A percentile compares a stretch with the other conserved stretches of the same genome.
phyloP scores from a whole-genome alignment of 2,113 vertebrate species.

The Xiphophorus hellerii region DNA sequence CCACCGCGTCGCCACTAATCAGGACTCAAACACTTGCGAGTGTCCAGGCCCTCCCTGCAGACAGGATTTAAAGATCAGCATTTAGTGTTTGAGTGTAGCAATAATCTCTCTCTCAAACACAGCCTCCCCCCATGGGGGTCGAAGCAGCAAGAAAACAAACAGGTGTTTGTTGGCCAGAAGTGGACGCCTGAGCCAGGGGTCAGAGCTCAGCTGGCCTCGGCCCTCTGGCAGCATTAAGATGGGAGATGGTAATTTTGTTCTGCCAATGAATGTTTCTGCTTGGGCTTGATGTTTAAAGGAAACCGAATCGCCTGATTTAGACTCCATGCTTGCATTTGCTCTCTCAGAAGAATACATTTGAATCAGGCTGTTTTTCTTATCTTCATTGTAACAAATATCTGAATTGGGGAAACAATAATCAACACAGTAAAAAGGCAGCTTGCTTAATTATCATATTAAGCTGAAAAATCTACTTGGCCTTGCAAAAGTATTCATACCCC shows the following conservation, averaged over 20 bases:
- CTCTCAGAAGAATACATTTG: no score
- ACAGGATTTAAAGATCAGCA: slow-evolving; percentile 68
- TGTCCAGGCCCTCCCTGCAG: slow-evolving; percentile 67
- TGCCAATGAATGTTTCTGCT: slow-evolving; percentile 36
- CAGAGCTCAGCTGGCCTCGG: slow-evolving; percentile 61
- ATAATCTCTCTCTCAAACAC: slow-evolving; percentile 25
- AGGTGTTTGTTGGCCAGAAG: slow-evolving; percentile 71
- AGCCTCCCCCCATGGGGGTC: slow-evolving; percentile 19
- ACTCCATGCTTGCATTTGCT: no score
- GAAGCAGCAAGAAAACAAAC: slow-evolving; percentile 47
- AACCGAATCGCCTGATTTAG: slow-evolving; percentile 29
- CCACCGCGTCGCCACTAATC: slow-evolving; percentile 56
- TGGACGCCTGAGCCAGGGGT: slow-evolving; percentile 37
- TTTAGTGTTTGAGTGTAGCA: slow-evolving; percentile 48
- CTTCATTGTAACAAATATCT: no score
- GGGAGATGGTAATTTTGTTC: slow-evolving; percentile 53
- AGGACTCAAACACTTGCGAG: slow-evolving; percentile 56
- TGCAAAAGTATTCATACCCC: no score
- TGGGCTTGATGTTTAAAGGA: slow-evolving; percentile 32
- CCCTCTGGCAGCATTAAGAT: slow-evolving; percentile 43
- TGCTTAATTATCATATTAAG: no score
- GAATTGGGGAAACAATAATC: no score
- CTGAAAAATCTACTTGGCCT: no score
- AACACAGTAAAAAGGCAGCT: no score
- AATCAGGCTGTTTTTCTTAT: no score